Percentiles rank a stretch among this genome's conserved stretches.
These are phyloP conservation scores for Sphecodes monilicornis DNA, from an alignment of 2,888 invertebrate genomes.

Conservation along the genomic window DNA sequence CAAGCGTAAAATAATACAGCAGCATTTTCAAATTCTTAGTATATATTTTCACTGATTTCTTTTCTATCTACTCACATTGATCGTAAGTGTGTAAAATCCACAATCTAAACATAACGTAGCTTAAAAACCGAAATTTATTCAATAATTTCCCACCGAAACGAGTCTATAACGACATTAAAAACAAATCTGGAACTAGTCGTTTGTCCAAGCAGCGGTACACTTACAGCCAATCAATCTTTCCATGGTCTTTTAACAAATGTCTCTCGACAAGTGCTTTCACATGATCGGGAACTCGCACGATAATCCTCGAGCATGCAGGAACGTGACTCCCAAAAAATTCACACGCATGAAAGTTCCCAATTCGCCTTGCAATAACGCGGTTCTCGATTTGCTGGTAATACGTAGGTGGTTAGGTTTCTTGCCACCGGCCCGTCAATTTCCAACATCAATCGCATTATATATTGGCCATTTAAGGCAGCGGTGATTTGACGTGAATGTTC, in stretches of 20 bases:
- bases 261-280: background rate
- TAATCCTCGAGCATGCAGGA: background rate
- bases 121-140: too few species aligned
- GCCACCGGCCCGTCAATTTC: constrained; percentile 7
- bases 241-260: background rate
- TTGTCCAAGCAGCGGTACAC: background rate
- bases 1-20: too few species aligned
- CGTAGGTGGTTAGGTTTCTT: background rate
- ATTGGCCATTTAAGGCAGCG: background rate
- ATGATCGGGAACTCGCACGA: background rate
- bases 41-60: too few species aligned
- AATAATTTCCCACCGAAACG: background rate
- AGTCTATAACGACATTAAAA: background rate
- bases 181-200: background rate
- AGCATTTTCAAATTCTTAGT: too few species aligned
- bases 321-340: background rate
- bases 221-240: background rate
- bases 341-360: constrained; percentile 2
- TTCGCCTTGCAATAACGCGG: background rate
- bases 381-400: background rate
- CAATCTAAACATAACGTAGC: too few species aligned
- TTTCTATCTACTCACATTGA: too few species aligned
- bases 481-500: constrained; percentile 6
- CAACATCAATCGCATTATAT: background rate
- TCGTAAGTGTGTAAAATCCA: too few species aligned